Evolutionary conservation across 2,888 invertebrate species (phyloP).

Genomic region (Ormyrus nitidulus): DNA sequence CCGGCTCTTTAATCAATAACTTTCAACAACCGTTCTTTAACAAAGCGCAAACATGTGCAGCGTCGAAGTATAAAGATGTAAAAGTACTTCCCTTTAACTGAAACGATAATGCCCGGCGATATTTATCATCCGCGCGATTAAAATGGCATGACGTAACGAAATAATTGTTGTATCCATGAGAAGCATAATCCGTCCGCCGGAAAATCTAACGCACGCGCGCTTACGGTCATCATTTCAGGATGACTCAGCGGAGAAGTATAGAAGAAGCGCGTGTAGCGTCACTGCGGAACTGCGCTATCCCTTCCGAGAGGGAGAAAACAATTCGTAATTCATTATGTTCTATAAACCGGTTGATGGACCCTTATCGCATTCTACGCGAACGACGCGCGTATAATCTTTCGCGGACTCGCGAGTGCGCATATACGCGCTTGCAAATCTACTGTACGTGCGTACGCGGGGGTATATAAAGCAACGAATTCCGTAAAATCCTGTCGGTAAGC

Average conservation of each 20-base stretch:
- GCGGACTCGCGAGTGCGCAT: not conserved
- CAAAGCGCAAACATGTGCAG: too few species aligned
- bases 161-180: constrained; percentile 26
- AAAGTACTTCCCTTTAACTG: too few species aligned
- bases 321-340: constrained; percentile 41
- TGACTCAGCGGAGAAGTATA: constrained; percentile 33
- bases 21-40: too few species aligned
- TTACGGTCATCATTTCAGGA: not conserved
- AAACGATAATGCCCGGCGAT: too few species aligned
- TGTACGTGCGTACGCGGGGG: not conserved
- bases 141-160: constrained; percentile 20
- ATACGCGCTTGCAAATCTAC: not conserved
- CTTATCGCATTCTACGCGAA: constrained; percentile 11
- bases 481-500: not conserved
- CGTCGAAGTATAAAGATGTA: too few species aligned
- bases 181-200: not conserved
- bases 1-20: not conserved
- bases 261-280: not conserved
- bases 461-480: constrained; percentile 5
- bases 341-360: constrained; percentile 38
- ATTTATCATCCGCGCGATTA: not conserved
- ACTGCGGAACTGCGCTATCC: not conserved
- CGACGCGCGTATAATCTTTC: not conserved
- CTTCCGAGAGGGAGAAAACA: constrained; percentile 12
- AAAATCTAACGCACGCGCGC: not conserved